Percentiles rank a stretch among this genome's conserved stretches.
Evolutionary conservation across 53 echinoderm and acorn worm genomes (phyloP).

Genomic region (Mesocentrotus franciscanus): DNA sequence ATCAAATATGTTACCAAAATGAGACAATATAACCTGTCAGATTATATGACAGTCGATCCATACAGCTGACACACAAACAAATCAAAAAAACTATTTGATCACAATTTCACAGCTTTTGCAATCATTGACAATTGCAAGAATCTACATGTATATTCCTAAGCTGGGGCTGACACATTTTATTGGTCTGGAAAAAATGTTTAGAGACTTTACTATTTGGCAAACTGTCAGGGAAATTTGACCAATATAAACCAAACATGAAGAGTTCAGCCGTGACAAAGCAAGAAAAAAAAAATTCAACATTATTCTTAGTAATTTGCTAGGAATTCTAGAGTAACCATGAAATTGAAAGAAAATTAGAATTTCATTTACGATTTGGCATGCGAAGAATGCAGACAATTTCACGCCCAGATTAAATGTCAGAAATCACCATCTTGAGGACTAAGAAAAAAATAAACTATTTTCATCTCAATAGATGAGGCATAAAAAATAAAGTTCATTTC

Average conservation of each 20-base stretch:
- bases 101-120: not conserved
- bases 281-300: not conserved
- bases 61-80: not conserved
- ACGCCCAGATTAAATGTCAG: not conserved
- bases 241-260: not conserved
- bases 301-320: not conserved
- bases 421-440: not conserved
- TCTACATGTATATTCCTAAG: not conserved
- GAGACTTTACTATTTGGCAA: not conserved
- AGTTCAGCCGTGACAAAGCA: not conserved
- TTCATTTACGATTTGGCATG: not conserved
- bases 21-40: no score
- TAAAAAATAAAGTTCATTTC: not conserved
- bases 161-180: not conserved
- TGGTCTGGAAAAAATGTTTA: not conserved
- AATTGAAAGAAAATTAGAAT: not conserved
- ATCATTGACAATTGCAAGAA: not conserved
- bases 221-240: not conserved
- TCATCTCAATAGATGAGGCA: not conserved
- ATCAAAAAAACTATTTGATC: not conserved
- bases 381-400: not conserved
- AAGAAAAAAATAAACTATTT: not conserved
- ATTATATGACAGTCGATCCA: no score
- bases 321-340: not conserved
- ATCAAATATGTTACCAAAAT: no score